These are phyloP conservation scores for Dicerorhinus sumatrensis DNA, from an alignment of 2,113 vertebrate genomes.

Conservation along the genomic window DNA sequence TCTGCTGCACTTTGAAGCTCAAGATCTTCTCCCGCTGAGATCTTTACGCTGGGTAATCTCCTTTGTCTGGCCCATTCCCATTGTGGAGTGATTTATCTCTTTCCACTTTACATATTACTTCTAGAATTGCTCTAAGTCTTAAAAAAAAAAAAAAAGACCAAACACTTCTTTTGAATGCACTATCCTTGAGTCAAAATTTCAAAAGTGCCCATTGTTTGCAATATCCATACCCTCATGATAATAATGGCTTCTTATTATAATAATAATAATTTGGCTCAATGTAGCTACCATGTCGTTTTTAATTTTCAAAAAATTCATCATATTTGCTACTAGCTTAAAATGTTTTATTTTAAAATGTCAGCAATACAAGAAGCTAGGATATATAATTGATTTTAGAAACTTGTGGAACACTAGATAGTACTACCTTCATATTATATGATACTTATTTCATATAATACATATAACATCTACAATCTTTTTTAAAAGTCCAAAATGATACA, in stretches of 20 bases:
- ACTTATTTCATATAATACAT: not conserved
- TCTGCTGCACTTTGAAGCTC: slow-evolving; percentile 58
- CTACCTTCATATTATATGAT: not conserved
- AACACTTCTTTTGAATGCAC: not conserved
- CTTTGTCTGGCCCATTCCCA: slow-evolving; percentile 49
- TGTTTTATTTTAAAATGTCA: not conserved
- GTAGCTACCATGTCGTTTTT: not conserved
- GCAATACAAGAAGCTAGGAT: not conserved
- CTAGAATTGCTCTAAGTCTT: slow-evolving; percentile 31
- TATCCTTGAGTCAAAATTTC: slow-evolving; percentile 1
- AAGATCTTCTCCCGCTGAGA: not conserved
- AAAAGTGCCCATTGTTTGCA: not conserved
- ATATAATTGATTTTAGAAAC: not conserved
- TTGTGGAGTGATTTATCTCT: slow-evolving; percentile 36
- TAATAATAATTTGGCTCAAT: not conserved
- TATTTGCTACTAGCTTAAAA: not conserved
- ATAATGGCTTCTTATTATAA: not conserved
- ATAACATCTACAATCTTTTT: not conserved
- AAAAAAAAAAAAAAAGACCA: not conserved
- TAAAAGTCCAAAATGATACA: not conserved
- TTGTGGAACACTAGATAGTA: not conserved
- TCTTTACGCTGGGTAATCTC: not conserved
- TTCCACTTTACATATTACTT: not conserved
- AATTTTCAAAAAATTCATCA: not conserved
- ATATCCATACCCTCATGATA: not conserved